phyloP scores from a whole-genome alignment of 1,140 invertebrate species.

The Lordiphosa stackelbergi region DNA sequence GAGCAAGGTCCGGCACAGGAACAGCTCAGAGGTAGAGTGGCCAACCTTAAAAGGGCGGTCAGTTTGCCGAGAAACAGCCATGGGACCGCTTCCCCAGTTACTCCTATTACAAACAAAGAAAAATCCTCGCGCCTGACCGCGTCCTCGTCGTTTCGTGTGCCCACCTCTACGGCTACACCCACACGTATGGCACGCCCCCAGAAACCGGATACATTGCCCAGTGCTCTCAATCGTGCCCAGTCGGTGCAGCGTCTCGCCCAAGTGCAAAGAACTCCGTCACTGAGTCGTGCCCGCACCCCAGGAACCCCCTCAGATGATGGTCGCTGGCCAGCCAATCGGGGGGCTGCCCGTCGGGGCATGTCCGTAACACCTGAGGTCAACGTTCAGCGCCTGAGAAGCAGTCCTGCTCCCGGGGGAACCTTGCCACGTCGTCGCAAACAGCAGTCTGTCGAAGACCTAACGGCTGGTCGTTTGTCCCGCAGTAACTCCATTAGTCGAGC shows the following conservation, averaged over 20 bases:
- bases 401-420: constrained; percentile 80
- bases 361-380: constrained; percentile 67
- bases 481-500: constrained; percentile 77
- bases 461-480: constrained; percentile 60
- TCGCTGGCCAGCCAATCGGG: constrained; percentile 80
- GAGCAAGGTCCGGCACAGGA: constrained; percentile 23
- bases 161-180: constrained; percentile 53
- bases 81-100: constrained; percentile 61
- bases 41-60: constrained; percentile 78
- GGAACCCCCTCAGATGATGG: constrained; percentile 84
- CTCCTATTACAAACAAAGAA: constrained; percentile 15
- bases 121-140: constrained; percentile 38
- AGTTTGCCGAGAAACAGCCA: constrained; percentile 78
- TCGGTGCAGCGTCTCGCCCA: constrained; percentile 79
- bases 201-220: constrained; percentile 77
- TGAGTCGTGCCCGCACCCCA: constrained; percentile 80
- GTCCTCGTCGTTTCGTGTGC: constrained; percentile 52
- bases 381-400: constrained; percentile 66
- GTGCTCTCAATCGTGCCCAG: constrained; percentile 65
- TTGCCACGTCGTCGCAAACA: constrained; percentile 83
- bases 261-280: constrained; percentile 80
- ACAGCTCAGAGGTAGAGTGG: constrained; percentile 52
- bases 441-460: constrained; percentile 79
- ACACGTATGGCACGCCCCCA: constrained; percentile 78
- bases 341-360: constrained; percentile 35